phyloP scores from a whole-genome alignment of 2,113 vertebrate genomes.

The Mormyrus iriodes region DNA sequence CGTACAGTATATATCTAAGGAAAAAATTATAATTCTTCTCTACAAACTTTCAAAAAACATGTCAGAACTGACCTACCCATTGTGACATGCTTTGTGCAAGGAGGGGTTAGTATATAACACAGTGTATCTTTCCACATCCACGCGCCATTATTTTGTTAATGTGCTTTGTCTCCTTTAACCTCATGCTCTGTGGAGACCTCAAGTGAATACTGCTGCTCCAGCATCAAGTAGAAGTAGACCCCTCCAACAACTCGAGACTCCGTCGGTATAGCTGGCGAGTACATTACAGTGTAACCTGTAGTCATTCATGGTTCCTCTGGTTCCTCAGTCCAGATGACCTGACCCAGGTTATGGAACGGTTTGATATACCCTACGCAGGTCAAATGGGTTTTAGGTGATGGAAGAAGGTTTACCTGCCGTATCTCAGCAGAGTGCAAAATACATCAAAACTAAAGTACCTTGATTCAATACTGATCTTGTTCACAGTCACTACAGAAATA shows the following conservation, averaged over 20 bases:
- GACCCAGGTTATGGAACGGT: background rate
- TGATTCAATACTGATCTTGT: background rate
- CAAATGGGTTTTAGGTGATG: background rate
- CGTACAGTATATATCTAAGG: background rate
- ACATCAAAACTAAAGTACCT: background rate
- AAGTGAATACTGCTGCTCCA: background rate
- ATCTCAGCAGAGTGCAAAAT: background rate
- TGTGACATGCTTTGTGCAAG: constrained; percentile 2
- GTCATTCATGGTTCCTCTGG: background rate
- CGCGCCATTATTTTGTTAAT: background rate
- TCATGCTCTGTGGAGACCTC: background rate
- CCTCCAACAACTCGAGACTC: background rate
- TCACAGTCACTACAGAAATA: background rate
- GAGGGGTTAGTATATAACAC: constrained; percentile 3
- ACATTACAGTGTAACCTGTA: background rate
- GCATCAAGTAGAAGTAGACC: background rate
- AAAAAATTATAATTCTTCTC: background rate
- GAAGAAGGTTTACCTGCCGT: background rate
- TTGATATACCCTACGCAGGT: background rate
- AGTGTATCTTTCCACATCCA: background rate
- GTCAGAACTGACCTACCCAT: background rate
- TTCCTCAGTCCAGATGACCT: background rate
- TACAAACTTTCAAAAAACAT: background rate
- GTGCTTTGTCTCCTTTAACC: background rate
- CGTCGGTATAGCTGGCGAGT: background rate